Conservation (phyloP, 92 coral and sea anemone genomes). For the Actinostola sp. region DNA sequence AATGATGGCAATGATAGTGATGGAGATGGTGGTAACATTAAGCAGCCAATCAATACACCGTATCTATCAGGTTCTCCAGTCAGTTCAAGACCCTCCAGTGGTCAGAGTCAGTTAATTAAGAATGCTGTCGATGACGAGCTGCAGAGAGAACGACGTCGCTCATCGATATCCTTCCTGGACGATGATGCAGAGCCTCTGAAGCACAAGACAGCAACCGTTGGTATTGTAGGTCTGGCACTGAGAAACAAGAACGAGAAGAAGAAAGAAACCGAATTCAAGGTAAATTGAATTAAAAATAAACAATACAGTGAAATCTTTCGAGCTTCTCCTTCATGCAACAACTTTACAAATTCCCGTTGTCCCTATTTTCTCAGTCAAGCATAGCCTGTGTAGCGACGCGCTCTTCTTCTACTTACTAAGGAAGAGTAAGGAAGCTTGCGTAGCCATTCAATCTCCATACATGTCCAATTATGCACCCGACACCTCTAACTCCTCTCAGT, state of each 20-base stretch:
- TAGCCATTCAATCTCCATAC: too few species aligned
- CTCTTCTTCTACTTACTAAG: too few species aligned
- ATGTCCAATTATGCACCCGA: too few species aligned
- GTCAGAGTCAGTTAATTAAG: conserved; percentile 6
- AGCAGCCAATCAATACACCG: not conserved
- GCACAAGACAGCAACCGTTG: conserved; percentile 91
- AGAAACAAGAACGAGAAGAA: conserved; percentile 81
- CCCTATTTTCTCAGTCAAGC: too few species aligned
- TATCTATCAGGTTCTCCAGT: conserved; percentile 20
- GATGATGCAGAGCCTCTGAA: conserved; percentile 80
- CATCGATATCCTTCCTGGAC: conserved; percentile 51
- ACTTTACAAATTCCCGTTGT: too few species aligned
- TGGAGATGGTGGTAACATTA: not conserved
- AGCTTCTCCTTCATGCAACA: too few species aligned
- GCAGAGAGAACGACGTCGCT: conserved; percentile 70
- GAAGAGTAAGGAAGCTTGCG: too few species aligned
- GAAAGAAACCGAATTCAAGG: conserved; percentile 88
- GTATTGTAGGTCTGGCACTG: conserved; percentile 83
- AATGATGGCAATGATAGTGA: not conserved
- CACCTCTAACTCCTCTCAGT: too few species aligned
- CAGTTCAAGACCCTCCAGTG: conserved; percentile 19
- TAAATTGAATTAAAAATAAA: too few species aligned
- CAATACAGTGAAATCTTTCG: too few species aligned
- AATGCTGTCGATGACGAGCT: conserved; percentile 45
- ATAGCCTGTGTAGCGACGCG: too few species aligned